Conservation (phyloP, 2,797 vertebrate species). For the Thunnus albacares region DNA sequence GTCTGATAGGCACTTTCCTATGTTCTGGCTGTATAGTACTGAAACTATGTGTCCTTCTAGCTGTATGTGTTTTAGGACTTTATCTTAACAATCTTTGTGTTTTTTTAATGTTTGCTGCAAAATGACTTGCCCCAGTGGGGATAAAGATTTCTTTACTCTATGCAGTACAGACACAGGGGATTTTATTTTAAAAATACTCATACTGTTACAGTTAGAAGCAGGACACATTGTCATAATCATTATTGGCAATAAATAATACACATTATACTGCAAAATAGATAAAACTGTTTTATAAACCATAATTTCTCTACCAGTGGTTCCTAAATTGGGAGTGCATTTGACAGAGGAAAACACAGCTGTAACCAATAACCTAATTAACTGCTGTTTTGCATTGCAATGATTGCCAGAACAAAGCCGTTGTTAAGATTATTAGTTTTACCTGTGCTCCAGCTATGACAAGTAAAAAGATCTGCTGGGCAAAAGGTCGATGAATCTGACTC, state of each 20-base stretch:
- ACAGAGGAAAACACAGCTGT: neutral
- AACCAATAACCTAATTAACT: neutral
- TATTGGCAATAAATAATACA: neutral
- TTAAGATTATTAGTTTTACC: neutral
- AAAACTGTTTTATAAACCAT: no score
- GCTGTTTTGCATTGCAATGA: neutral
- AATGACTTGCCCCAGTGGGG: no score
- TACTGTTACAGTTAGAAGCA: neutral
- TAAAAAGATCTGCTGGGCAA: no score
- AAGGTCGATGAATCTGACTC: no score
- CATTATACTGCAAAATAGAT: neutral
- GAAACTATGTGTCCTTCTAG: no score
- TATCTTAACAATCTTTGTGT: no score
- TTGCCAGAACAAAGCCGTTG: neutral
- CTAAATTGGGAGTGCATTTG: neutral
- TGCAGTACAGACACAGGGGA: neutral
- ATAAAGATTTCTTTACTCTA: no score
- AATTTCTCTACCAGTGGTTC: neutral
- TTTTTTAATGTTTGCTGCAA: no score
- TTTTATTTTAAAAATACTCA: neutral
- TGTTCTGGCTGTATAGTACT: no score
- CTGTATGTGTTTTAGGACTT: no score
- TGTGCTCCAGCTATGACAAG: neutral
- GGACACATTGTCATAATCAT: neutral
- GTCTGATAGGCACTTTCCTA: no score